A percentile compares a stretch with the other conserved stretches of the same genome.
Conservation (phyloP, 1,140 invertebrate genomes). For the Heliconius hewitsoni region DNA sequence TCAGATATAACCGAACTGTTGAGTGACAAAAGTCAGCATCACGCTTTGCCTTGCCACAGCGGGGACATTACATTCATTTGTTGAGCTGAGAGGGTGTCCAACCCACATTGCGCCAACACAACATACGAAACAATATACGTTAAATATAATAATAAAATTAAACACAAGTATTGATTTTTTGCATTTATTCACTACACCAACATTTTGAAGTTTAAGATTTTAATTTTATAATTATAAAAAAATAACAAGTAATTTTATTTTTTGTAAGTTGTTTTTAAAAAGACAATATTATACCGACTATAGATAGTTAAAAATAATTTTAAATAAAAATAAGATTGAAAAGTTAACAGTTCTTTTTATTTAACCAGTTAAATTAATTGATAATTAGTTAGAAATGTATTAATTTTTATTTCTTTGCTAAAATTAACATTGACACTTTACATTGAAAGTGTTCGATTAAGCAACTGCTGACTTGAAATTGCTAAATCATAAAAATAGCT, state of each 20-base stretch:
- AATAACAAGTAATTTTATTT: not conserved
- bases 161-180: constrained; percentile 1
- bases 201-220: not conserved
- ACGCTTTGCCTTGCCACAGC: no score
- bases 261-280: constrained; percentile 1
- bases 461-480: not conserved
- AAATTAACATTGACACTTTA: not conserved
- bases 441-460: not conserved
- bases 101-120: no score
- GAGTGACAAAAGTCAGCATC: no score
- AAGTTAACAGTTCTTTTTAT: not conserved
- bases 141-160: not conserved
- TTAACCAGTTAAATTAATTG: not conserved
- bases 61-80: no score
- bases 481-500: no score
- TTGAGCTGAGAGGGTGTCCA: no score
- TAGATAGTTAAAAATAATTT: constrained; percentile 3
- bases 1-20: no score
- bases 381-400: not conserved
- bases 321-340: not conserved
- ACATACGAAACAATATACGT: not conserved
- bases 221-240: not conserved
- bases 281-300: constrained; percentile 1
- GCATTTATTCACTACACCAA: not conserved
- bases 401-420: not conserved